phyloP scores from a whole-genome alignment of 2,113 vertebrate species.

The Nesogale talazaci region DNA sequence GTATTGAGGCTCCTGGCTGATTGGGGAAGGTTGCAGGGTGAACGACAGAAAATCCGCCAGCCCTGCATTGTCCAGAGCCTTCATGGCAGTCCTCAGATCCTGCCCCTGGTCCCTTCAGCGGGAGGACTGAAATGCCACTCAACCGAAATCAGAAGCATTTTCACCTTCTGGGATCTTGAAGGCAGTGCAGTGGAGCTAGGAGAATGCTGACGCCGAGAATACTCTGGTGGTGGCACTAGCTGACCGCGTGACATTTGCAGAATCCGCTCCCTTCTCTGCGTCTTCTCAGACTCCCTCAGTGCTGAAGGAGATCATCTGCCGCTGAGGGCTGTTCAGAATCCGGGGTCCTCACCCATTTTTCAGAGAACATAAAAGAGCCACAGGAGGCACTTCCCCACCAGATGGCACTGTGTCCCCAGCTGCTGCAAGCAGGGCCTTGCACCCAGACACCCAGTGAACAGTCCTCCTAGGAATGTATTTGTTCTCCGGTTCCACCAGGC shows the following conservation, averaged over 20 bases:
- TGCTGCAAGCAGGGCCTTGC: background rate
- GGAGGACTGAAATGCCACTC: background rate
- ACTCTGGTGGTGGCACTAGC: background rate
- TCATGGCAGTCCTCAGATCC: background rate
- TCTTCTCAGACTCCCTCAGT: background rate
- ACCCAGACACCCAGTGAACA: conserved; percentile 11
- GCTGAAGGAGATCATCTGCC: background rate
- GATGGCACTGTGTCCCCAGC: conserved; percentile 68
- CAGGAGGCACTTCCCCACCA: conserved; percentile 48
- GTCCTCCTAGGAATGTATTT: conserved; percentile 82
- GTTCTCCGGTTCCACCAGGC: conserved; percentile 85
- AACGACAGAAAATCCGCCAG: background rate
- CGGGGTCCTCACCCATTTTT: background rate
- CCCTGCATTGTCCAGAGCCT: background rate
- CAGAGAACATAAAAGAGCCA: background rate
- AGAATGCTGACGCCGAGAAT: background rate
- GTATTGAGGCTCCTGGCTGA: background rate
- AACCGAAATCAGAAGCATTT: background rate
- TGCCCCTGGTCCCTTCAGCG: background rate
- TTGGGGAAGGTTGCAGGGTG: too few relatives aligned
- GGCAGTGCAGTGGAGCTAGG: rapidly evolving
- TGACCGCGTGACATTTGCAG: background rate
- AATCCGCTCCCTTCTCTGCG: background rate
- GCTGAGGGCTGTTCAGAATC: background rate
- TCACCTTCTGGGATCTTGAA: background rate